Conservation (phyloP, 1,140 invertebrate genomes). For the Triops longicaudatus region DNA sequence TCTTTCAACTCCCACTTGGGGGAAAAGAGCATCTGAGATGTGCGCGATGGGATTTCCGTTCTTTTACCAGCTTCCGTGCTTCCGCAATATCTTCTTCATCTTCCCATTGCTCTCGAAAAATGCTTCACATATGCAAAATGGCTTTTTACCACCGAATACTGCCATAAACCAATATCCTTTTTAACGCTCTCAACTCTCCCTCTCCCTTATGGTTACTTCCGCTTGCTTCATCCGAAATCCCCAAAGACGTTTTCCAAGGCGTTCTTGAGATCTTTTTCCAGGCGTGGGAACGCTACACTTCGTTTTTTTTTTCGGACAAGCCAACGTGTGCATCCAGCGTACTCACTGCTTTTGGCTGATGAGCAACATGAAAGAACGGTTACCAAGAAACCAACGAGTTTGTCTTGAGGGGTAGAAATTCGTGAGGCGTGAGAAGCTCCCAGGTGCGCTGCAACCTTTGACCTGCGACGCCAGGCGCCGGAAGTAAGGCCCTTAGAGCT, state of each 20-base stretch:
- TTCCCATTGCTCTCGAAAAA: not conserved
- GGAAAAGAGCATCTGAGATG: not conserved
- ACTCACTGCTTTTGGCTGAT: not conserved
- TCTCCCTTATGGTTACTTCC: not conserved
- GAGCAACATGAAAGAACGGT: not conserved
- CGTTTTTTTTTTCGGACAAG: not conserved
- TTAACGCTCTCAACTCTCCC: not conserved
- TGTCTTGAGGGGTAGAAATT: not conserved
- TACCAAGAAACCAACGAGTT: not conserved
- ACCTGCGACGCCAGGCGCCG: slow-evolving; percentile 8
- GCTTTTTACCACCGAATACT: not conserved
- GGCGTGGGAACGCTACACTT: not conserved
- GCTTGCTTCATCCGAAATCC: not conserved
- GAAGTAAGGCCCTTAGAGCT: slow-evolving; percentile 4
- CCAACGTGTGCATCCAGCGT: not conserved
- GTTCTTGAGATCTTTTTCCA: not conserved
- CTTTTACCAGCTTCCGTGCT: slow-evolving; percentile 1
- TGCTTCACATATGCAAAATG: not conserved
- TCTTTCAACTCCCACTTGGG: not conserved
- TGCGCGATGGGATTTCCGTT: slow-evolving; percentile 5
- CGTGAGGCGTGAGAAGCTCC: slow-evolving; percentile 13
- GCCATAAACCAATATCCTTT: not conserved
- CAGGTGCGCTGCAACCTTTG: slow-evolving; percentile 13
- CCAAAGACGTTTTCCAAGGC: not conserved
- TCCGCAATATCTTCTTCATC: not conserved